phyloP scores from a whole-genome alignment of 2,113 vertebrate species.

The Alethe castanea region DNA sequence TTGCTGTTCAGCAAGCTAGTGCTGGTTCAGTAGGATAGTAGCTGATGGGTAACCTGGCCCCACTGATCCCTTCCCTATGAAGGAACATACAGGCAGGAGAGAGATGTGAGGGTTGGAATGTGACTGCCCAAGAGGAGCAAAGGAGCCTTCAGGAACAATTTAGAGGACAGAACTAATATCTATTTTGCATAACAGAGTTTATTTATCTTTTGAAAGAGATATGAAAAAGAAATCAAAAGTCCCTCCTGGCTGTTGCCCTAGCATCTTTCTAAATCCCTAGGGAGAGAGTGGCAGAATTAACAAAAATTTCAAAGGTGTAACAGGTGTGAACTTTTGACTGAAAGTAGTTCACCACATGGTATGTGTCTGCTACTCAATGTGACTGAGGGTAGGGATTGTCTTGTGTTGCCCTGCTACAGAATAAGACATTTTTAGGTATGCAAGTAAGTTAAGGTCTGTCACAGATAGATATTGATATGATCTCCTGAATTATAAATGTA shows the following conservation, averaged over 20 bases:
- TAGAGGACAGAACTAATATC: neutral
- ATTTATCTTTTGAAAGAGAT: neutral
- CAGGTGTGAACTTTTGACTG: neutral
- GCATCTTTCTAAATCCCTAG: neutral
- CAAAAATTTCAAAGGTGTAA: neutral
- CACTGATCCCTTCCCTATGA: neutral
- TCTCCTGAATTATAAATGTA: neutral
- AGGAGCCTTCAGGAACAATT: neutral
- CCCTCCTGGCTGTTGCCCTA: neutral
- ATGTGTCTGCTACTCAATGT: rapidly evolving
- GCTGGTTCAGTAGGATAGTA: neutral
- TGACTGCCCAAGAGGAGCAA: neutral
- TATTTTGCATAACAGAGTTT: neutral
- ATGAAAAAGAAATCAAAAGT: neutral
- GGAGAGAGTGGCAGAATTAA: neutral
- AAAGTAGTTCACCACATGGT: neutral
- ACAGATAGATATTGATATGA: neutral
- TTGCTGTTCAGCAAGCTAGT: neutral
- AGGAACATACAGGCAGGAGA: neutral
- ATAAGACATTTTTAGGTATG: neutral
- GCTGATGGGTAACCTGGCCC: neutral
- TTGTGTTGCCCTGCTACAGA: neutral
- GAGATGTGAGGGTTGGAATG: neutral
- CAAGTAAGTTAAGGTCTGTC: neutral
- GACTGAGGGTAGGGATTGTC: neutral